phyloP scores from a whole-genome alignment of 1,140 invertebrate species.

The Hyles euphorbiae region DNA sequence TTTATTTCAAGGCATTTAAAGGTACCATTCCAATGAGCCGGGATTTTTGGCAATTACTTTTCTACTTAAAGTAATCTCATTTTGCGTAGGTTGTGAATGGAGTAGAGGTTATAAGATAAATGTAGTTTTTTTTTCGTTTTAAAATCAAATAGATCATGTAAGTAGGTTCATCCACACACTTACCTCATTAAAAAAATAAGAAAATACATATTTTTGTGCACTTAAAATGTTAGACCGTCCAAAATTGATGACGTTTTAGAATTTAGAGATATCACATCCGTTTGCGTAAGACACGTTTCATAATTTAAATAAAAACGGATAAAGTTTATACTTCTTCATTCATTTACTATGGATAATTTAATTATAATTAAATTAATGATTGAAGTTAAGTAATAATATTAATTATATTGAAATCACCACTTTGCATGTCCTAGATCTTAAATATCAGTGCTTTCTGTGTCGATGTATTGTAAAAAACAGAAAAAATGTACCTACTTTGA shows the following conservation, averaged over 20 bases:
- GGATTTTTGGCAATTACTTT: slow-evolving; percentile 44
- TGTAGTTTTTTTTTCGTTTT: slow-evolving; percentile 17
- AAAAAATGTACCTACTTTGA: no score
- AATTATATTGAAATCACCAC: no score
- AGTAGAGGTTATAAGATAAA: slow-evolving; percentile 42
- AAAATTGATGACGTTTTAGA: not conserved
- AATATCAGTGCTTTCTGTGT: no score
- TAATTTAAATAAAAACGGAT: no score
- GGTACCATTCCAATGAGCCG: slow-evolving; percentile 43
- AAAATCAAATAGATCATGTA: not conserved
- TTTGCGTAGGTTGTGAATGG: slow-evolving; percentile 49
- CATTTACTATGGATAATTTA: slow-evolving; percentile 51
- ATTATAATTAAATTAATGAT: slow-evolving; percentile 58
- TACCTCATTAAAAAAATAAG: slow-evolving; percentile 33
- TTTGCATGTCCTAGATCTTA: no score
- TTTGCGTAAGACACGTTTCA: no score
- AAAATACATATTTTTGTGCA: slow-evolving; percentile 49
- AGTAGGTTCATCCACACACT: slow-evolving; percentile 28
- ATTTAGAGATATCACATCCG: not conserved
- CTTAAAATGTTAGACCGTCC: slow-evolving; percentile 5
- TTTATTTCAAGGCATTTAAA: not conserved
- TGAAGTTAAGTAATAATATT: slow-evolving; percentile 11
- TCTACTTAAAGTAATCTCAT: slow-evolving; percentile 50
- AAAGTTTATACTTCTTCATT: slow-evolving; percentile 42
- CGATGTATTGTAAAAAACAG: no score